Evolutionary conservation across 2,888 invertebrate species (phyloP), one percentile per base, ranked within the genome.

Genomic region (Hypolimnas misippus): DNA sequence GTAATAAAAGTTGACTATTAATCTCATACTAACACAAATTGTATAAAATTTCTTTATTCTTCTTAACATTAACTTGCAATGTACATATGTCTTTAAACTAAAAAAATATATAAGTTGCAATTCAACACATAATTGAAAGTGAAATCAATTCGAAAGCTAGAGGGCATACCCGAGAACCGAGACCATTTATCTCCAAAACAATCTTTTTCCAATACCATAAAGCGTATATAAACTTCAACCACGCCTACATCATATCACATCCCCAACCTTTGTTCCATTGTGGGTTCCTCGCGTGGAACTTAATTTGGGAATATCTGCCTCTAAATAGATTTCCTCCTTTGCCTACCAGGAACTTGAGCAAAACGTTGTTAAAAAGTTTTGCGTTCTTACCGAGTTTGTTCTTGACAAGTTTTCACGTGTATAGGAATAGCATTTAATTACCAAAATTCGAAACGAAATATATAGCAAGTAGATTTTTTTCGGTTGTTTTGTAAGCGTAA

Each of bases 241-340:
- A 77, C 81, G 81, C 82, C 80, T 75, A 66, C 63, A 58, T 77
- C 73, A 77, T 82, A 38, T 38, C 25, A 25, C 78, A 72, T 68
- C 72, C 63, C 70, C 77, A 79, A 75, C 78, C 77, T 79, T 79
- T 79, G 79, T 81, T 77, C 79, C 64, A 75, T 78, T 81, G 76
- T 77, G 69, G 73, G 74, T 75, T 71, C 70, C 71, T 74, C 68
- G 65, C 61, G 62, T 63, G 66, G 71, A 81, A 83, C 77, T 79
- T 79, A 77, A 79, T 84, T 81, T 77, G 67, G 70, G 60, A 77
- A 76, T 75, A 73, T 70, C 78, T 62, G 77, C 73, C 74, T 77
- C 69, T 71, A 74, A 79, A 79, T 76, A 74, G 73, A 68, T 76
- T 79, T 75, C 72, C 73, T 64, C 69, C 68, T 50, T 50, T 55